phyloP scores from a whole-genome alignment of 2,888 invertebrate genomes.

The Stenoptilia bipunctidactyla region DNA sequence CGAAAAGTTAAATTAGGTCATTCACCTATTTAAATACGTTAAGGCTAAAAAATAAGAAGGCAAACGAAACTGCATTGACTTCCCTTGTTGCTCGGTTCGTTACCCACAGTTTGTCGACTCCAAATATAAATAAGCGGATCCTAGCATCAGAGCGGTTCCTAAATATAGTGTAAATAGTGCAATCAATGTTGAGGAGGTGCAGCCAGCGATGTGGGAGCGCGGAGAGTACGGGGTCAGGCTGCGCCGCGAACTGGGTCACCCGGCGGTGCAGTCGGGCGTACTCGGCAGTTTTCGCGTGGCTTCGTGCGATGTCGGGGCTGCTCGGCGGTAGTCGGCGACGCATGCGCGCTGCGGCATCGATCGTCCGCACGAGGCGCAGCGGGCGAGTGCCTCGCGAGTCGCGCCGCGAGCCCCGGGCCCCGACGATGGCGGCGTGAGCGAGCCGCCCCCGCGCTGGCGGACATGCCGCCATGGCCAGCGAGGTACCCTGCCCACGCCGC shows the following conservation, averaged over 20 bases:
- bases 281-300: constrained; percentile 27
- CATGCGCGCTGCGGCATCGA: constrained; percentile 39
- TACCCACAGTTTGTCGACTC: constrained; percentile 28
- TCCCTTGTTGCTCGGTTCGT: constrained; percentile 30
- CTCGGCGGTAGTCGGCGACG: constrained; percentile 20
- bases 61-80: not conserved
- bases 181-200: constrained; percentile 20
- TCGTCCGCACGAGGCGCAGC: constrained; percentile 45
- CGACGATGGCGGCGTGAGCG: constrained; percentile 68
- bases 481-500: constrained; percentile 66
- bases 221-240: constrained; percentile 45
- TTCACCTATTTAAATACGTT: no score
- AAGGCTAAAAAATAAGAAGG: not conserved
- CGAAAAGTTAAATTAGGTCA: no score
- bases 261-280: constrained; percentile 31
- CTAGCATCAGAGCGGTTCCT: not conserved
- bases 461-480: constrained; percentile 82
- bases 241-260: constrained; percentile 59
- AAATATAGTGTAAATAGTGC: constrained; percentile 29
- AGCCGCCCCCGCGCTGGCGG: constrained; percentile 70
- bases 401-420: constrained; percentile 59
- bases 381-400: constrained; percentile 52
- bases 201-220: constrained; percentile 16
- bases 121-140: constrained; percentile 11
- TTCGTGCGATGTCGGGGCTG: constrained; percentile 29